phyloP scores from a whole-genome alignment of 2,888 invertebrate genomes.

The Latrodectus elegans region DNA sequence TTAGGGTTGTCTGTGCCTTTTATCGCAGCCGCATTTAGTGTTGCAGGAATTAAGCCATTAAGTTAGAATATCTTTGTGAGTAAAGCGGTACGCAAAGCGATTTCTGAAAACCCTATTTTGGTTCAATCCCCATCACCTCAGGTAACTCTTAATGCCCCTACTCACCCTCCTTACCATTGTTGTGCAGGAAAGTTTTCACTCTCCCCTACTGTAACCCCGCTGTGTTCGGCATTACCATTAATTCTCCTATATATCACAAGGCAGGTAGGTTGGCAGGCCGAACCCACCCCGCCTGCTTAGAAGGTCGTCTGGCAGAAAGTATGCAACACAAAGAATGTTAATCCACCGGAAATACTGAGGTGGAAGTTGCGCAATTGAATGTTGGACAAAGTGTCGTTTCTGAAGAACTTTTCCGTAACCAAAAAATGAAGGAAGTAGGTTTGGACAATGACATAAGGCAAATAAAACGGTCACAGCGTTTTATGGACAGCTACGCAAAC shows the following conservation, averaged over 20 bases:
- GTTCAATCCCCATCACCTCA: neutral
- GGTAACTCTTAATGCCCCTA: neutral
- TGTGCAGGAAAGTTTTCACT: conserved; percentile 7
- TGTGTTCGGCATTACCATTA: conserved; percentile 24
- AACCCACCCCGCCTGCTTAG: neutral
- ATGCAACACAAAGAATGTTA: conserved; percentile 49
- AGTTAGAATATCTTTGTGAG: too few species aligned
- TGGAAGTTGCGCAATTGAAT: conserved; percentile 43
- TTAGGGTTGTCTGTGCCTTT: too few species aligned
- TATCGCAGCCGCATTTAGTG: too few species aligned
- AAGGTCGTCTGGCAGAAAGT: conserved; percentile 22
- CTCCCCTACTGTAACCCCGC: neutral
- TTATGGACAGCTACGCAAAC: conserved; percentile 38
- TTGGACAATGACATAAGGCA: conserved; percentile 55
- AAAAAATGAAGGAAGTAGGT: conserved; percentile 39
- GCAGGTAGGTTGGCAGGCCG: too few species aligned
- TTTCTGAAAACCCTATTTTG: too few species aligned
- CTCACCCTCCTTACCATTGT: neutral
- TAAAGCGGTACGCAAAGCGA: too few species aligned
- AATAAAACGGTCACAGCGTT: conserved; percentile 60
- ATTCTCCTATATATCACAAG: conserved; percentile 12
- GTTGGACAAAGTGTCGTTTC: conserved; percentile 43
- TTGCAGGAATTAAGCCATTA: too few species aligned
- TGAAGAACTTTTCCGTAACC: conserved; percentile 21
- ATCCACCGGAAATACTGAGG: conserved; percentile 48